Evolutionary conservation across 2,113 vertebrate species (phyloP).

Genomic region (Jacana jacana): DNA sequence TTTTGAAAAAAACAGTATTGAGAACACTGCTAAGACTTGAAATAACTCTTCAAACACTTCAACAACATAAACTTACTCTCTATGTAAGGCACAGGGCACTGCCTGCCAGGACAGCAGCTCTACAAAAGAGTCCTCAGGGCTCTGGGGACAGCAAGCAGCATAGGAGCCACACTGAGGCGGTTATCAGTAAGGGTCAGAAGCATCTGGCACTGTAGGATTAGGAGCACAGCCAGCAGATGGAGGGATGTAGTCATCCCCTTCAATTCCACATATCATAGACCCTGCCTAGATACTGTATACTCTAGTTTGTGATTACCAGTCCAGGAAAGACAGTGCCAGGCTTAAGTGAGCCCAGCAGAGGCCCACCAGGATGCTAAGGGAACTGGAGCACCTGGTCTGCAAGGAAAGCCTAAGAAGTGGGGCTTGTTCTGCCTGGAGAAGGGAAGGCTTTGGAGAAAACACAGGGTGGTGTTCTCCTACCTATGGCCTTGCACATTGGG

Average conservation of each 20-base stretch:
- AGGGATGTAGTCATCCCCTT: neutral
- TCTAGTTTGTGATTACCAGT: neutral
- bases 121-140: neutral
- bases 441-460: neutral
- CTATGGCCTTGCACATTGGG: neutral
- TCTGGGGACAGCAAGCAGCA: neutral
- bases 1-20: neutral
- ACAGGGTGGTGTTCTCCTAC: neutral
- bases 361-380: neutral
- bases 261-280: neutral
- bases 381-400: neutral
- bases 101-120: neutral
- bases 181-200: neutral
- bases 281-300: neutral
- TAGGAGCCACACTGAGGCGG: neutral
- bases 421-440: neutral
- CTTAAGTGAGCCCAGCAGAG: neutral
- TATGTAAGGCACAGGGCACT: neutral
- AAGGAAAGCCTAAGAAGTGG: neutral
- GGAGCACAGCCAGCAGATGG: neutral
- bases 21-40: neutral
- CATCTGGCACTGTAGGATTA: neutral
- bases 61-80: neutral
- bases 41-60: neutral
- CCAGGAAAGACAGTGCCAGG: neutral